Percentiles rank a stretch among this genome's conserved stretches.
Conservation (phyloP, 2,797 vertebrate genomes). For the Hypotaenidia philippensis region DNA sequence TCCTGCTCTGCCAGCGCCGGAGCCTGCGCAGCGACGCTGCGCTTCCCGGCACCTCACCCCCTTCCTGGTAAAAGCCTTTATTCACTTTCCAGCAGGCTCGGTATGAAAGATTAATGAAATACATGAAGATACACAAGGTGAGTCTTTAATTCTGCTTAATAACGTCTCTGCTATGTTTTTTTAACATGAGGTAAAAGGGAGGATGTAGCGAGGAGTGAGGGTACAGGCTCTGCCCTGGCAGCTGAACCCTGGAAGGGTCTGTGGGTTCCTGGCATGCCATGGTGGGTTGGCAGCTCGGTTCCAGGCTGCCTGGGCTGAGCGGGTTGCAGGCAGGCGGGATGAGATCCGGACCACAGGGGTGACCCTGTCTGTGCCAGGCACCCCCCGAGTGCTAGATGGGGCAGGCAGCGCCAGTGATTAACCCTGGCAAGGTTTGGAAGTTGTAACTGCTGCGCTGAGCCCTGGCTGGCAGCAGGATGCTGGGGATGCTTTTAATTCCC, state of each 20-base stretch:
- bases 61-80: neutral
- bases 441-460: neutral
- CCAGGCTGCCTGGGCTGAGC: rapidly evolving
- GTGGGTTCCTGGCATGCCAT: rapidly evolving
- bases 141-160: neutral
- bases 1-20: neutral
- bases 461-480: neutral
- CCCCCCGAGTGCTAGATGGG: rapidly evolving
- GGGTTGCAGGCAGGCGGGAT: rapidly evolving
- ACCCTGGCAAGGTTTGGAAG: neutral
- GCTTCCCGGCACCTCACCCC: neutral
- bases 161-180: neutral
- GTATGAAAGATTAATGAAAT: neutral
- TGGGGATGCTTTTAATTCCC: neutral
- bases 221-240: rapidly evolving
- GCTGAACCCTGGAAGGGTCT: neutral
- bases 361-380: neutral
- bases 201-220: neutral
- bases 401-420: rapidly evolving
- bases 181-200: neutral
- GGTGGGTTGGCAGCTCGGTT: neutral
- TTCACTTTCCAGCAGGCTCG: neutral
- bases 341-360: neutral
- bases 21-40: too few species aligned
- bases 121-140: neutral